These are phyloP conservation scores for Etia nguti DNA, from an alignment of 2,113 vertebrate genomes.

Conservation along the genomic window DNA sequence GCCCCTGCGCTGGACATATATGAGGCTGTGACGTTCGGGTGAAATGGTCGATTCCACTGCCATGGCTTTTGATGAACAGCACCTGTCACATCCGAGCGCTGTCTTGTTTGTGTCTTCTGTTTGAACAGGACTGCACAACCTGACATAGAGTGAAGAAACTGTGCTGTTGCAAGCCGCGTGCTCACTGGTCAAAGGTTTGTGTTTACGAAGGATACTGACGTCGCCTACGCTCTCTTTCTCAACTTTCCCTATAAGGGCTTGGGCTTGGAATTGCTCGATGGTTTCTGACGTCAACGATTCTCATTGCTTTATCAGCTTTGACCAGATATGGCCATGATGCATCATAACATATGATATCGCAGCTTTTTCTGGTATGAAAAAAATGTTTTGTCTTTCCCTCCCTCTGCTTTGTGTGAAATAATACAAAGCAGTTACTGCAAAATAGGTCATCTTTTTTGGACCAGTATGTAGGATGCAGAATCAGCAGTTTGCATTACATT, in stretches of 20 bases:
- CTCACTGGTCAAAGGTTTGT: constrained; percentile 17
- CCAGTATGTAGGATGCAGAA: neutral
- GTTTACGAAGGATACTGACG: neutral
- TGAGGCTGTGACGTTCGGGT: neutral
- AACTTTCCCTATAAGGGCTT: neutral
- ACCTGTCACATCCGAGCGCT: neutral
- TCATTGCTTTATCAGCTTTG: neutral
- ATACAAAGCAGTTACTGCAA: neutral
- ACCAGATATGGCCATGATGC: neutral
- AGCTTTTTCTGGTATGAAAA: neutral
- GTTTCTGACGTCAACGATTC: neutral
- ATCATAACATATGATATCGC: neutral
- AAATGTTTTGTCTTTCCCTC: neutral
- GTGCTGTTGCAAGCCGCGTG: neutral
- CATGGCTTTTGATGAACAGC: neutral
- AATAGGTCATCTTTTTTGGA: neutral
- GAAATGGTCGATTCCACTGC: neutral
- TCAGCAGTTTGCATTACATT: neutral
- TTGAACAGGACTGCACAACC: neutral
- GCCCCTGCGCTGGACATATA: neutral
- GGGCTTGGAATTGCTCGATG: neutral
- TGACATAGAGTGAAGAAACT: neutral
- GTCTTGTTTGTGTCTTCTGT: neutral
- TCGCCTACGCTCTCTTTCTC: neutral
- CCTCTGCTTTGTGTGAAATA: neutral